Evolutionary conservation across 2,888 invertebrate species (phyloP), one percentile per base, ranked within the genome.

Genomic region (Mellilla xanthometata): DNA sequence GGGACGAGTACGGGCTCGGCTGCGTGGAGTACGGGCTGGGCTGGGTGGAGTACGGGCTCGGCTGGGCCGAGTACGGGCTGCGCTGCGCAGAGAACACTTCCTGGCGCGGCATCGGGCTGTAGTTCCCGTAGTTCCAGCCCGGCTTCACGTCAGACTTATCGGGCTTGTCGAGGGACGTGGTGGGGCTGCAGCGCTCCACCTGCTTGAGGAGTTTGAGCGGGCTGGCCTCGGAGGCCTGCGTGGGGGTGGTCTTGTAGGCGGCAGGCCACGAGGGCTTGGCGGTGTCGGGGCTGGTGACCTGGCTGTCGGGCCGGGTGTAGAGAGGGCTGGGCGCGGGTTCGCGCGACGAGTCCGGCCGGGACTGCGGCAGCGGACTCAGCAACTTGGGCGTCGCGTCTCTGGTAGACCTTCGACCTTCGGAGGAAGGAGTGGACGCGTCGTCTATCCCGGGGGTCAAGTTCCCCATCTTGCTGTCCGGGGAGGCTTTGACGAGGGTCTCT

Each of bases 1-100:
- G 87, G 2, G 87, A 70, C 3, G 87, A 87, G 56, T 88, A 88
- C 0, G 87, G 83, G 52, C 87, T 87, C 13, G 86, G 87, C 44
- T 87, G 87, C 0, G 87, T 75, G 2, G 87, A 86, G 45, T 88
- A 88, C 0, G 89, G 88, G 56, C 89, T 89, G 12, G 89, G 90
- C 52, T 89, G 90, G 24, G 88, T 82, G 32, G 48, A 42, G 35
- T 42, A 42, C 2, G 55, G 39, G 80, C 85, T 85, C 34, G 87
- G 88, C 61, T 87, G 87, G 22, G 88, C 80, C 2, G 88, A 87
- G 54, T 89, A 89, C 1, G 89, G 90, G 61, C 90, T 90, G 48
- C 85, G 73, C 59, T 90, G 90, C 1, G 89, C 81, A 3, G 88
- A 80, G 46, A 86, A 87, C 45, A 83, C 72, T 11, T 90, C 89